phyloP scores from a whole-genome alignment of 2,888 invertebrate species.

The Hemicrepidius hirtus region DNA sequence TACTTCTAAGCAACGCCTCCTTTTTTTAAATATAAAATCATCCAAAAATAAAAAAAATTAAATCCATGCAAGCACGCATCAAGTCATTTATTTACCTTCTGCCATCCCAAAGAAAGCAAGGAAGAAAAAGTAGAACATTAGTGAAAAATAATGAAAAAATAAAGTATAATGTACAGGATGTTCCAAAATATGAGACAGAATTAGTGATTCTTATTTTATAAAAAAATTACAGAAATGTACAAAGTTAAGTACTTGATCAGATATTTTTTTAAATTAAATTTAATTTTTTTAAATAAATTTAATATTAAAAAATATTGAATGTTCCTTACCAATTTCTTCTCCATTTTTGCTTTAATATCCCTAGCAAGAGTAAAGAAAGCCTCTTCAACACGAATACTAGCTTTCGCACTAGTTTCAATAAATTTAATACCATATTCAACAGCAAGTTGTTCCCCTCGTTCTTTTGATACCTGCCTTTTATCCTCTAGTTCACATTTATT shows the following conservation, averaged over 20 bases:
- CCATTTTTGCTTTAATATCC: slow-evolving; percentile 98
- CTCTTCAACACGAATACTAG: slow-evolving; percentile 97
- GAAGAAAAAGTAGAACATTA: background rate
- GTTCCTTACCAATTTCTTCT: slow-evolving; percentile 93
- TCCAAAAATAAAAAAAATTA: background rate
- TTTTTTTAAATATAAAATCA: too few species aligned
- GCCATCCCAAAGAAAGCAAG: slow-evolving; percentile 20
- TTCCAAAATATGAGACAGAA: slow-evolving; percentile 1
- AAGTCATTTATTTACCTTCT: slow-evolving; percentile 34
- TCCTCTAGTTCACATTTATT: slow-evolving; percentile 99
- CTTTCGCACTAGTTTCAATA: slow-evolving; percentile 99
- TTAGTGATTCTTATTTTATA: background rate
- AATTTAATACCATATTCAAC: slow-evolving; percentile 99
- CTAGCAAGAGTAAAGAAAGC: slow-evolving; percentile 98
- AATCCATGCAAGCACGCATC: background rate
- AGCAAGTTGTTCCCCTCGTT: slow-evolving; percentile 97
- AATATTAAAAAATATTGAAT: background rate
- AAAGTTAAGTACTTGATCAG: too few species aligned
- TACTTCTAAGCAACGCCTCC: too few species aligned
- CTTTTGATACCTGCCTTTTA: slow-evolving; percentile 96
- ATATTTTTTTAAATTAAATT: too few species aligned
- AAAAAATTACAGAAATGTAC: too few species aligned
- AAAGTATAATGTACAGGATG: background rate
- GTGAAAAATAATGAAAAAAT: background rate
- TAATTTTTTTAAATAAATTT: too few species aligned